Conservation (phyloP, 1,140 invertebrate genomes). For the Thaumetopoea pityocampa region DNA sequence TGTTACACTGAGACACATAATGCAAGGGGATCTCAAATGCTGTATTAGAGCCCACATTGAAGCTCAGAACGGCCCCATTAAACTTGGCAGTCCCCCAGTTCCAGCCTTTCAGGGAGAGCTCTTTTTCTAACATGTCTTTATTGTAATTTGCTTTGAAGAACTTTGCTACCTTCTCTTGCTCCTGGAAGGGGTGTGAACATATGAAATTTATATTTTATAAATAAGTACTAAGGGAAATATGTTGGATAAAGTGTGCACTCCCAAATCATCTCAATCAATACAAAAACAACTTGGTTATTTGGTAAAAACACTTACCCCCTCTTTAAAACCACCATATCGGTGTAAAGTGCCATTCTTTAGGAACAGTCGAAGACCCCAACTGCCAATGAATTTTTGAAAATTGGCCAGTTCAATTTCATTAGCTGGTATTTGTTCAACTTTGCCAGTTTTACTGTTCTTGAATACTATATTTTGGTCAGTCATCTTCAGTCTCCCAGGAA, state of each 20-base stretch:
- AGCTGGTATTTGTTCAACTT: slow-evolving; percentile 92
- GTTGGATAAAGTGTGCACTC: not conserved
- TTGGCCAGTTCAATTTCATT: slow-evolving; percentile 93
- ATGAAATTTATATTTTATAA: slow-evolving; percentile 4
- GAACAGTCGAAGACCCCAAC: slow-evolving; percentile 92
- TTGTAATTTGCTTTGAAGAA: slow-evolving; percentile 91
- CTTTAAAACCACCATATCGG: slow-evolving; percentile 96
- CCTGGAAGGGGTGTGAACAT: slow-evolving; percentile 75
- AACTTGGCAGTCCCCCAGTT: slow-evolving; percentile 99
- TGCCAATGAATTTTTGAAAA: slow-evolving; percentile 94
- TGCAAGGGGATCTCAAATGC: slow-evolving; percentile 98
- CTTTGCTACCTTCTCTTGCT: slow-evolving; percentile 90
- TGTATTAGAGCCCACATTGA: slow-evolving; percentile 92
- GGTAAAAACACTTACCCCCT: slow-evolving; percentile 80
- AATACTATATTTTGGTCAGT: slow-evolving; percentile 94
- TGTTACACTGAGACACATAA: slow-evolving; percentile 96
- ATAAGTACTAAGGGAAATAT: not conserved
- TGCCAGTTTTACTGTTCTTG: slow-evolving; percentile 97
- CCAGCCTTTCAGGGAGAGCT: slow-evolving; percentile 97
- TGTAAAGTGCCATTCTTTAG: slow-evolving; percentile 93
- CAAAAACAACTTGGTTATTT: no score
- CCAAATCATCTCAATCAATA: not conserved
- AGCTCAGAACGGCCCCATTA: slow-evolving; percentile 92
- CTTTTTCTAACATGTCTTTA: slow-evolving; percentile 92
- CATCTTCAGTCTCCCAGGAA: slow-evolving; percentile 91